Evolutionary conservation across 2,113 vertebrate species (phyloP).

Genomic region (Neoarius graeffei): DNA sequence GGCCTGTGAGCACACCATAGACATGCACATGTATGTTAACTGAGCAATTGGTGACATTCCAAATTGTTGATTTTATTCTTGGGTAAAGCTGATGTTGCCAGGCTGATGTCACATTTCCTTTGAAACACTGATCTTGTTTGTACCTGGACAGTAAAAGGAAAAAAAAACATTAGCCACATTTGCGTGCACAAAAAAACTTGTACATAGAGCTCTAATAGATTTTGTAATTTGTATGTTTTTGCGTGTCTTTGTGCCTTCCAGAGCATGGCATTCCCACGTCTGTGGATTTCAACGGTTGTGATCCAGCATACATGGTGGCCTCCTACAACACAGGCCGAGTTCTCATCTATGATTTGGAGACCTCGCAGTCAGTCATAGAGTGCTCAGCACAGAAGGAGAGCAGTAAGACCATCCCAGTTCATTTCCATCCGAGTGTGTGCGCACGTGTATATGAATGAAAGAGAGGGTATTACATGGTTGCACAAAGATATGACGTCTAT

Average conservation of each 20-base stretch:
- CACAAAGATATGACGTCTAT: too few relatives aligned
- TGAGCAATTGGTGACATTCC: neutral
- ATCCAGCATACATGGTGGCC: conserved; percentile 93
- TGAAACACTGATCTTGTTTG: neutral
- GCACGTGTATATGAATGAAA: too few relatives aligned
- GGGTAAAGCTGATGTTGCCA: neutral
- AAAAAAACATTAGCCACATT: too few relatives aligned
- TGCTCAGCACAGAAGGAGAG: conserved; percentile 86
- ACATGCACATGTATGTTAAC: neutral
- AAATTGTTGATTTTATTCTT: neutral
- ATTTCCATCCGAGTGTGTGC: neutral
- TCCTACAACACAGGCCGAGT: conserved; percentile 88
- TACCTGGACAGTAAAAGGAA: neutral
- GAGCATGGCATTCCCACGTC: conserved; percentile 91
- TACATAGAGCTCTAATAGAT: neutral
- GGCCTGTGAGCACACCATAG: neutral
- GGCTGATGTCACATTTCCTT: neutral
- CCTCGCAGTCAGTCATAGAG: conserved; percentile 85
- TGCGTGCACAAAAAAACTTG: neutral
- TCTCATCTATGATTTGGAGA: conserved; percentile 95
- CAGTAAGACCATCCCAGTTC: conserved; percentile 71
- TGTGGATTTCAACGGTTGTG: conserved; percentile 94
- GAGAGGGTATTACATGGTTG: too few relatives aligned
- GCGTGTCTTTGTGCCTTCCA: conserved; percentile 55
- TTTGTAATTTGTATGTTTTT: neutral